phyloP scores from a whole-genome alignment of 1,140 invertebrate species.

The Pachyrhynchus sulphureomaculatus region DNA sequence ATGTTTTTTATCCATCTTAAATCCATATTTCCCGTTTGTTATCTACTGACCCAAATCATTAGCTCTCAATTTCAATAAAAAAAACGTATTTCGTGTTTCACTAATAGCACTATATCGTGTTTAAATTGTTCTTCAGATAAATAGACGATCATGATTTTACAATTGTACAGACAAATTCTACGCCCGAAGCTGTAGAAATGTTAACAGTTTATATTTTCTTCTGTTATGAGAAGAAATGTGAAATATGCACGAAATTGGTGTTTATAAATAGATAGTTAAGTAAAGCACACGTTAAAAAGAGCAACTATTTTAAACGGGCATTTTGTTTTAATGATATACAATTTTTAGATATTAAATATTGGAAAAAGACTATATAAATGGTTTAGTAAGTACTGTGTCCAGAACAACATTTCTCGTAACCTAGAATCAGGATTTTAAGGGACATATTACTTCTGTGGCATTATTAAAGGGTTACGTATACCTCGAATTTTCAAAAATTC shows the following conservation, averaged over 20 bases:
- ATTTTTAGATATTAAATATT: too few relatives aligned
- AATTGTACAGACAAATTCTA: constrained; percentile 6
- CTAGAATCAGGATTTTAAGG: too few relatives aligned
- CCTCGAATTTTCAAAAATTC: too few relatives aligned
- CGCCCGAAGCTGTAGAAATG: background rate
- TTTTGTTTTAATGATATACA: too few relatives aligned
- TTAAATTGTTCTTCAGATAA: constrained; percentile 8
- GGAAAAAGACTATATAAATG: too few relatives aligned
- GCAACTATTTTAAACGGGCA: background rate
- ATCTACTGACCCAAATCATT: background rate
- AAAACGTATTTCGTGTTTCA: background rate
- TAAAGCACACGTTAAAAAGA: constrained; percentile 1
- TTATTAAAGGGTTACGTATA: too few relatives aligned
- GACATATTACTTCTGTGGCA: too few relatives aligned
- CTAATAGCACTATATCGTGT: background rate
- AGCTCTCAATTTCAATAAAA: background rate
- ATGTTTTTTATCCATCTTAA: too few relatives aligned
- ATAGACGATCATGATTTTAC: constrained; percentile 3
- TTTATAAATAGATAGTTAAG: too few relatives aligned
- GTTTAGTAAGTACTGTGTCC: too few relatives aligned
- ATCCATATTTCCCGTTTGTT: background rate
- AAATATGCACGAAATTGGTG: constrained; percentile 6
- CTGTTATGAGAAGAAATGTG: constrained; percentile 4
- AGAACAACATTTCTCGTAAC: too few relatives aligned
- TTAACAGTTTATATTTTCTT: constrained; percentile 1